Conservation (phyloP, 2,888 invertebrate species). For the Cyclophora punctaria region DNA sequence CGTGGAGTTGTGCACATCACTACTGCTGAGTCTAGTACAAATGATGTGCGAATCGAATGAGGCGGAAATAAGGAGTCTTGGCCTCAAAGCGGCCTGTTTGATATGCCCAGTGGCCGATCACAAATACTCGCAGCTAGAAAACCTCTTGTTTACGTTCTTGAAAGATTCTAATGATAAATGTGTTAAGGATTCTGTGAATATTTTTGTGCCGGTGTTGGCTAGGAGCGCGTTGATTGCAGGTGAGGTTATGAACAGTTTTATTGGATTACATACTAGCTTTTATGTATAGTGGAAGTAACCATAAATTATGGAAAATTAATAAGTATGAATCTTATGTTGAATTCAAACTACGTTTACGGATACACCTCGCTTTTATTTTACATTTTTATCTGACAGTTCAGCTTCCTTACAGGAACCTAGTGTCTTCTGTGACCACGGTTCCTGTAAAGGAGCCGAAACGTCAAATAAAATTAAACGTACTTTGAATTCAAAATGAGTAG, state of each 20-base stretch:
- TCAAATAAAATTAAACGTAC: too few species aligned
- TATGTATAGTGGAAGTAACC: too few species aligned
- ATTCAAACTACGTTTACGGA: too few species aligned
- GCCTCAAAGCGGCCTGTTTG: constrained; percentile 56
- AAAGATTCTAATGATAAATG: constrained; percentile 57
- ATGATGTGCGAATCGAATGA: constrained; percentile 69
- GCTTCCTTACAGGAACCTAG: too few species aligned
- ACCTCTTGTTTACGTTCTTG: constrained; percentile 57
- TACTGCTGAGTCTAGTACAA: constrained; percentile 58
- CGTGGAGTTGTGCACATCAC: constrained; percentile 62
- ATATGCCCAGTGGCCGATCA: constrained; percentile 62
- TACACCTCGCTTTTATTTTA: too few species aligned
- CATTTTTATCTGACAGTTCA: too few species aligned
- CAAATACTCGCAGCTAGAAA: constrained; percentile 60
- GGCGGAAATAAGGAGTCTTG: constrained; percentile 50
- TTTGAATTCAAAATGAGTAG: too few species aligned
- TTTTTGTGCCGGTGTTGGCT: constrained; percentile 60
- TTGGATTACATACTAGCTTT: too few species aligned
- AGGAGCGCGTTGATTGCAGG: constrained; percentile 60
- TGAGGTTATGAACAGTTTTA: constrained; percentile 17
- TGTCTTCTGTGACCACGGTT: too few species aligned
- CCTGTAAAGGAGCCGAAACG: too few species aligned
- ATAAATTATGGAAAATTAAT: too few species aligned
- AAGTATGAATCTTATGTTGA: too few species aligned
- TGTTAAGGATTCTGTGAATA: constrained; percentile 53